Conservation (phyloP, 2,888 invertebrate genomes). For the Chrysodeixis includens region DNA sequence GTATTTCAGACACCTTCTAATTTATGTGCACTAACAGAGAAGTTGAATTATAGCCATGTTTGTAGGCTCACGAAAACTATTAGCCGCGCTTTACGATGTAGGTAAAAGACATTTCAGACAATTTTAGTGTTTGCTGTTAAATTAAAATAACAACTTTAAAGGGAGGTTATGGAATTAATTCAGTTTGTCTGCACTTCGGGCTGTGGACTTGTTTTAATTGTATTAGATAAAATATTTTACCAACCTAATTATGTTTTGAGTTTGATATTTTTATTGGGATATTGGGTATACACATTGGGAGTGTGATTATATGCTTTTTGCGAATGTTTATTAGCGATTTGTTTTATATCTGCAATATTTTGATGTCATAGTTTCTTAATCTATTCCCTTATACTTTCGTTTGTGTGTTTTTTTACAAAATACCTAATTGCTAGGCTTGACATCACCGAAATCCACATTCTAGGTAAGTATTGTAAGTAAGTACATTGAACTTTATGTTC, state of each 20-base stretch:
- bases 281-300: too few species aligned
- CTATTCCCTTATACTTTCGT: not conserved
- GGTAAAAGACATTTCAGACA: slow-evolving; percentile 6
- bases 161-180: slow-evolving; percentile 13
- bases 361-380: too few species aligned
- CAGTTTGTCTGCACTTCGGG: not conserved
- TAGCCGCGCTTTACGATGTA: not conserved
- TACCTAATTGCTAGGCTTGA: not conserved
- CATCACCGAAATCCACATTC: not conserved
- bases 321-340: too few species aligned
- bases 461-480: too few species aligned
- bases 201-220: not conserved
- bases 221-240: not conserved
- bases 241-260: not conserved
- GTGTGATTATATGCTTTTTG: too few species aligned
- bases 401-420: not conserved
- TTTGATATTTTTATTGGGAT: too few species aligned
- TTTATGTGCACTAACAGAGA: slow-evolving; percentile 28
- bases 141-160: slow-evolving; percentile 19
- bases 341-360: too few species aligned
- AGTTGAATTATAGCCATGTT: slow-evolving; percentile 15
- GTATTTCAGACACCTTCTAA: slow-evolving; percentile 15
- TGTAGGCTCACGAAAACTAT: not conserved
- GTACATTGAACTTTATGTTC: slow-evolving; percentile 2
- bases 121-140: slow-evolving; percentile 14